Evolutionary conservation across 2,797 vertebrate genomes (phyloP), one percentile per base, ranked within the genome.

Genomic region (Oryzias sinensis): DNA sequence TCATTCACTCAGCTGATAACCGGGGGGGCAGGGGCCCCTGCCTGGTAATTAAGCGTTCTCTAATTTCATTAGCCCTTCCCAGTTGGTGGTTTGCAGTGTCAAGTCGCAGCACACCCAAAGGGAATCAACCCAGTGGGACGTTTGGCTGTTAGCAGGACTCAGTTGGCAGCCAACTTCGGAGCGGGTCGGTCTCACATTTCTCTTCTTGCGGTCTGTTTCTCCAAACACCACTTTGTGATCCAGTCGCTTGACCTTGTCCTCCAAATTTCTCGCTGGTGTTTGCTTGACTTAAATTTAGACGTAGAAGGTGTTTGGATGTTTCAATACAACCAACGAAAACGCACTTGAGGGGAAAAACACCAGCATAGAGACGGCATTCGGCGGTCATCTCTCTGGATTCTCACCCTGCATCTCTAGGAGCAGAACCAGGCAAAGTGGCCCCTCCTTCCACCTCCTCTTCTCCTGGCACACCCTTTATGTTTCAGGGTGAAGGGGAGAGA

Each of bases 31-130:
- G 81, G 81, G 84, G 81, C 87, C 84, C 88, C 85, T 83, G 77
- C 43, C 77, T 56, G 68, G 54, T 90, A 92, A 92, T 93, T 88
- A 93, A 84, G 80, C 88, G 27, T 71, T 73, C 80, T 68, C 89
- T 91, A 92, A 93, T 91, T 91, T 91, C 89, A 93, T 92, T 92
- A 92, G 86, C 68, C 78, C 57, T 44, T 29, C 77, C 82, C 81
- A 87, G 87, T 85, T 75, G 80, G 76, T 80, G 82, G 86, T 79
- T 74, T 62, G 72, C 77, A 51, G 86, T 77, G 90, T 89, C 89
- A 85, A 86, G 78, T 79, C 53, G 76, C 82, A 69, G 77, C 85
- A 76, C 88, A 79, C 81, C 80, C 73, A 68, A 47, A 84, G 84
- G 77, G 73, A 84, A 88, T 76, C 74, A 62, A 80, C 82, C 70